These are phyloP conservation scores for Excalfactoria chinensis DNA, from an alignment of 2,113 vertebrate species.

Conservation along the genomic window DNA sequence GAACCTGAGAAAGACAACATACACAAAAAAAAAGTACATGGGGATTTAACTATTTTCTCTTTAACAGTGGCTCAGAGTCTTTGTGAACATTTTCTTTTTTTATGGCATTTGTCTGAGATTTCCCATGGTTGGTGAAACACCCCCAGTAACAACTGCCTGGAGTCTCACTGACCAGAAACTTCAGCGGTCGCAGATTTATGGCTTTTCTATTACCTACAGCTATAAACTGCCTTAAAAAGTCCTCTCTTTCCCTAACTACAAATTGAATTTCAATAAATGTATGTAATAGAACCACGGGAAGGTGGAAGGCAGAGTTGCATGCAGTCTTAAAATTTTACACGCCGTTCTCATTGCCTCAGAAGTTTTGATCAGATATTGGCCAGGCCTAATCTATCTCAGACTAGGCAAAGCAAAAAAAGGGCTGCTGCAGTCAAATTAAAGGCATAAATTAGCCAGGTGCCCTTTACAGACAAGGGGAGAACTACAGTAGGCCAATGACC, in stretches of 20 bases:
- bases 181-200: slow-evolving; percentile 44
- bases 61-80: neutral
- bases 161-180: slow-evolving; percentile 20
- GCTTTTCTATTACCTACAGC: slow-evolving; percentile 48
- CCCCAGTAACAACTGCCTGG: neutral
- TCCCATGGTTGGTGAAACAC: neutral
- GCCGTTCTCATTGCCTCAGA: neutral
- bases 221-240: slow-evolving; percentile 32
- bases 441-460: neutral
- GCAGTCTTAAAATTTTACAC: slow-evolving; percentile 21
- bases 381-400: neutral
- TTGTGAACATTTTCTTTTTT: neutral
- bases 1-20: neutral
- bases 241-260: slow-evolving; percentile 39
- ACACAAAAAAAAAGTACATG: neutral
- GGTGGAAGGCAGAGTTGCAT: neutral
- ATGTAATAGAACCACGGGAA: slow-evolving; percentile 21
- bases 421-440: neutral
- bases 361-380: neutral
- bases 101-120: neutral
- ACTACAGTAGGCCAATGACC: neutral
- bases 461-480: neutral
- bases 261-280: slow-evolving; percentile 67
- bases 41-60: neutral
- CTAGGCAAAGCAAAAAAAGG: neutral